Evolutionary conservation across 2,888 invertebrate species (phyloP), one percentile per base, ranked within the genome.

Genomic region (Operophtera brumata): DNA sequence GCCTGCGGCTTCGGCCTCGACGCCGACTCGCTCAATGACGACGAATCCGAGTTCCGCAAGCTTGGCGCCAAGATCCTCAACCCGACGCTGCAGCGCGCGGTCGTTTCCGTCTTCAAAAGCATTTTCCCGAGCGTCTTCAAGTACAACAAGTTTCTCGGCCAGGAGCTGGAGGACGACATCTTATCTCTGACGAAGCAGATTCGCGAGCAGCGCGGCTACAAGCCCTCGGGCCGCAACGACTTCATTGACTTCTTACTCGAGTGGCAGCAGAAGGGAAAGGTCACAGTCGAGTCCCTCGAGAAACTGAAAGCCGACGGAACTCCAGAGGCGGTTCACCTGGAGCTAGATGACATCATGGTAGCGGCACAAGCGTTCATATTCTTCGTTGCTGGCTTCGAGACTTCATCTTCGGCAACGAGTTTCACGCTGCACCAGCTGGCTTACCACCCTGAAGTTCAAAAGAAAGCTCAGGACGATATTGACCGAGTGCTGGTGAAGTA

Each of bases 301-400:
- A 51, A 62, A 13, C 26, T 36, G 0, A 75, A 71, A 10, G 47
- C 63, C 5, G 78, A 81, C 28, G 81, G 81, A 2, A 70, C 63
- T 0, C 61, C 76, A 2, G 69, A 69, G 13, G 11, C 13, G 2
- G 69, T 70, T 0, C 61, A 69, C 5, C 36, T 80, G n/a, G 81
- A 80, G 48, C 57, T 80, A 58, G 71, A 75, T 26, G 75, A 78
- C 28, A 47, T 66, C 1, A 47, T 79, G 43, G 65, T 80, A 37
- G 79, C 78, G 0, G 81, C 82, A 9, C 82, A 82, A 49, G 75
- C 73, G 1, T 84, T 86, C 40, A 73, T 86, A 9, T 86, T 86
- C 60, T 84, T 85, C 37, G 81, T 81, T 1, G 91, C 90, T 0
- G 91, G 90, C 0, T 91, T 89, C 43, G 90, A 90, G 57, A 89